These are phyloP conservation scores for Myocastor coypus DNA, from an alignment of 2,113 vertebrate genomes.

Conservation along the genomic window DNA sequence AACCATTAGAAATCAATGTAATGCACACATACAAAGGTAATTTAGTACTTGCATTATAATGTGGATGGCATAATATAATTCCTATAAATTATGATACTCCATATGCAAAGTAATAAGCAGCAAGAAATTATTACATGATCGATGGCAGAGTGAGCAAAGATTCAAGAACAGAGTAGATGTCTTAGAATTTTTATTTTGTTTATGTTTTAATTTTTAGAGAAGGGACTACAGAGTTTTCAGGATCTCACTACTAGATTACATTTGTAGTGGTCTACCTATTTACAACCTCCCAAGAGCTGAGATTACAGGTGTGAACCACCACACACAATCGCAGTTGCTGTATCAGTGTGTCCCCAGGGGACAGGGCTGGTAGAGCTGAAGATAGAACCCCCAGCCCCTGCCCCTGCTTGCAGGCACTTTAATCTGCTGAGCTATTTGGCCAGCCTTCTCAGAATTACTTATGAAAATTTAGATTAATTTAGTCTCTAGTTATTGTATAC, in stretches of 20 bases:
- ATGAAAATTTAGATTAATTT: slow-evolving; percentile 55
- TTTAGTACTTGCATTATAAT: not conserved
- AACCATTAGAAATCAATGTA: not conserved
- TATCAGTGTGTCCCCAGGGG: too few species aligned
- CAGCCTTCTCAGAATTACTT: slow-evolving; percentile 1
- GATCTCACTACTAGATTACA: too few species aligned
- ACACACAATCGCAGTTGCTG: too few species aligned
- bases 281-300: too few species aligned
- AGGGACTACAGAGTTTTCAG: too few species aligned
- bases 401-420: too few species aligned
- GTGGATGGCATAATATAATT: not conserved
- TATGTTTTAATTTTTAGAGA: too few species aligned
- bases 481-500: not conserved
- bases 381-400: too few species aligned
- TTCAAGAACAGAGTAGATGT: not conserved
- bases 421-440: too few species aligned
- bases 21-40: not conserved
- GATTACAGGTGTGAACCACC: too few species aligned
- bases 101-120: not conserved
- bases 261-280: too few species aligned
- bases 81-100: not conserved
- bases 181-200: not conserved
- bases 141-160: not conserved
- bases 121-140: not conserved
- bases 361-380: too few species aligned